Evolutionary conservation across 2,888 invertebrate species (phyloP), one percentile per base, ranked within the genome.

Genomic region (Melanotus villosus): DNA sequence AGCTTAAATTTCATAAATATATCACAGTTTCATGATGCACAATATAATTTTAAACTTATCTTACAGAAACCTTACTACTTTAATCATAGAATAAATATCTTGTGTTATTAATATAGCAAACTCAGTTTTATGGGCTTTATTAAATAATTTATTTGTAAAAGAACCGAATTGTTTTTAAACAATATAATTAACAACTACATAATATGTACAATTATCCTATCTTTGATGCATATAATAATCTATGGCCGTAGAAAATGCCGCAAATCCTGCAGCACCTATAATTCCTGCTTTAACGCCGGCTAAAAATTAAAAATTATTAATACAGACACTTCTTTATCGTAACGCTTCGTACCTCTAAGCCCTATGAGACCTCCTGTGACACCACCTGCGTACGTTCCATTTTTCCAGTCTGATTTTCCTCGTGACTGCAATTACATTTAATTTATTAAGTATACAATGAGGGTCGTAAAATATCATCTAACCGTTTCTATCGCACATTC

Each of bases 401-500:
- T 99, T 80, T 92, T 93, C 95, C 99, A 96, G 83, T 99, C 99
- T 30, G 93, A 92, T 83, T 96, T 97, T 10, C 97, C 99, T 79
- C 99, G 63, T 23, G 73, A 72, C 78, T 78, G 26, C 43, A 36
- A 52, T 32, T 32, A 30, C 5, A 1, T 32, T n/a, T 23, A 9
- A 19, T 23, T 23, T 7, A 50, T 34, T 36, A n/a, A n/a, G n/a
- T n/a, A 23, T 65, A 65, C 47, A n/a, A n/a, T n/a, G n/a, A n/a
- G n/a, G n/a, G n/a, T n/a, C n/a, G n/a, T n/a, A n/a, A n/a, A n/a
- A n/a, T n/a, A n/a, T n/a, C n/a, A n/a, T n/a, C n/a, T n/a, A n/a
- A 96, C 96, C 38, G 93, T 91, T 88, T 99, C 99, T 80, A 99
- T 93, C 18, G 92, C 88, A 83, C 99, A 99, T 86, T 99, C 99